phyloP scores from a whole-genome alignment of 2,113 vertebrate species.

The Corvus hawaiiensis region DNA sequence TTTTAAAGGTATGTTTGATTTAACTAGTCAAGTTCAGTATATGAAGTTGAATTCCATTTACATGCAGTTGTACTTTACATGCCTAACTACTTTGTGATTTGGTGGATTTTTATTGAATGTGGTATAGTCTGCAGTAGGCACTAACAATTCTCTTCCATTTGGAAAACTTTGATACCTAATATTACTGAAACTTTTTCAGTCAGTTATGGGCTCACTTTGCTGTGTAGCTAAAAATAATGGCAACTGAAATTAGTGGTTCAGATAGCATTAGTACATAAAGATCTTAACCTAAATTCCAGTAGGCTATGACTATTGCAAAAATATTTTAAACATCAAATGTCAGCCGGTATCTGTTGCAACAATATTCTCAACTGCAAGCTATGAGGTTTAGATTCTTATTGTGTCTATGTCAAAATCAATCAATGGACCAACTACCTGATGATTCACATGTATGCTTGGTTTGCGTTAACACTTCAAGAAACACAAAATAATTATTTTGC shows the following conservation, averaged over 20 bases:
- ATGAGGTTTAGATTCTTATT: not conserved
- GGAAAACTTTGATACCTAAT: not conserved
- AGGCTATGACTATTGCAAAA: not conserved
- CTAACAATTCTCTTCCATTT: not conserved
- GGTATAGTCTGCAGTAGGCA: not conserved
- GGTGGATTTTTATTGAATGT: not conserved
- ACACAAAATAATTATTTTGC: not conserved
- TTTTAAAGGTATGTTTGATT: not conserved
- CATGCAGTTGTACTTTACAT: not conserved
- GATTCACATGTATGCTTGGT: not conserved
- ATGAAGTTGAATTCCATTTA: not conserved
- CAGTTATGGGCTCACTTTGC: not conserved
- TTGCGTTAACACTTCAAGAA: not conserved
- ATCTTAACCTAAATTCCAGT: not conserved
- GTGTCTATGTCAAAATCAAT: slow-evolving; percentile 21
- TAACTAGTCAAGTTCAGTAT: not conserved
- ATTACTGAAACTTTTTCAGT: not conserved
- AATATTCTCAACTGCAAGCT: slow-evolving; percentile 19
- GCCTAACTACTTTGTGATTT: not conserved
- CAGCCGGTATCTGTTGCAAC: slow-evolving; percentile 10
- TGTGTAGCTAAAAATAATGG: slow-evolving; percentile 21
- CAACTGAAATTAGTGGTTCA: slow-evolving; percentile 16
- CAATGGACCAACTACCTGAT: not conserved
- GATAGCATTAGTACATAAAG: not conserved
- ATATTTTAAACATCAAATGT: slow-evolving; percentile 11